Base-by-base conservation (phyloP, 1,140 invertebrate species). In the Bilobella aurantiaca region DNA sequence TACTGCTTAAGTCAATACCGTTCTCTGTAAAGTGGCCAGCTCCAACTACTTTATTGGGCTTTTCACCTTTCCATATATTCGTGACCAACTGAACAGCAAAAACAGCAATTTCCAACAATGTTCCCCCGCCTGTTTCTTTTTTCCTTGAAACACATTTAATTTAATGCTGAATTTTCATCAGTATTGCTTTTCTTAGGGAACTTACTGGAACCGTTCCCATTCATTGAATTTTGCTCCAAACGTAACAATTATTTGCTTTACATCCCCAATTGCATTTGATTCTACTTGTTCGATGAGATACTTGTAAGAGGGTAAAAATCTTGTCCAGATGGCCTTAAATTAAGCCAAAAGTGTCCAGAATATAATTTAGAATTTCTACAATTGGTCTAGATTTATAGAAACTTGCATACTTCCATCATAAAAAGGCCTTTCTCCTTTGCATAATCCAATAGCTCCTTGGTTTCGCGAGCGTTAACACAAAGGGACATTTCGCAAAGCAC, bases 401-500 rank as follows among this genome's bases (percentile, higher is more conserved):
- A n/a, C n/a, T n/a, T n/a, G n/a, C n/a, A n/a, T n/a, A 83, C 90
- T 64, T 92, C 90, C 87, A 92, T 90, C 0, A 93, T 74, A 74
- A 93, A 90, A 0, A 88, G 73, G 12, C 86, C 83, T 74, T 86
- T 86, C 2, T 77, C 72, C 65, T 77, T 79, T 0, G 87, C 86
- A 46, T 76, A 69, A 0, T 81, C 76, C 0, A 88, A 75, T 23
- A 90, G 71, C 67, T 82, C 80, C 60, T 79, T 77, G 0, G 84
- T 81, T 76, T 89, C 82, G 68, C 85, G 84, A 27, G 80, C 75
- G 74, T 88, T 90, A 74, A 91, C 76, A 23, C 85, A 86, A 56
- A 93, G 76, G 1, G 90, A 88, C 76, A 93, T 94, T 75, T 94
- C 91, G 74, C 89, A 90, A 1, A 94, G 76, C 1, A 93, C 86